These are phyloP conservation scores for Branchellion lobata DNA, from an alignment of 2,888 invertebrate species.

Conservation along the genomic window DNA sequence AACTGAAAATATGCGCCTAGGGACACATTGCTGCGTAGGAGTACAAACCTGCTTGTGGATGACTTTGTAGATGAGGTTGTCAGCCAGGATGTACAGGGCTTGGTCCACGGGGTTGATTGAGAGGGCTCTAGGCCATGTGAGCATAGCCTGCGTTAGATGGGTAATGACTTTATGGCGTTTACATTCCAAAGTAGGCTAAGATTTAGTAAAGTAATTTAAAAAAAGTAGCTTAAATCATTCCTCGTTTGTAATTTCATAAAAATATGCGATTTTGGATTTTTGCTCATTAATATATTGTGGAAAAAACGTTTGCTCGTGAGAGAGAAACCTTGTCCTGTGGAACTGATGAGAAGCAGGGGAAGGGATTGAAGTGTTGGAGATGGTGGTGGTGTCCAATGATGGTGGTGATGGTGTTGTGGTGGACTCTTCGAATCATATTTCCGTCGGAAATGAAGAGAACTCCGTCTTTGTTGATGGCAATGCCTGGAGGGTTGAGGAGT, in stretches of 20 bases:
- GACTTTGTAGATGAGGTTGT: slow-evolving; percentile 80
- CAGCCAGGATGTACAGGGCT: slow-evolving; percentile 87
- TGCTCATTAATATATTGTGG: no score
- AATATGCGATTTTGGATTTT: no score
- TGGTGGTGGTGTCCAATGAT: slow-evolving; percentile 92
- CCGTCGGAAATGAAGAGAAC: slow-evolving; percentile 97
- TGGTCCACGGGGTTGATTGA: slow-evolving; percentile 91
- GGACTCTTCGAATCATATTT: slow-evolving; percentile 89
- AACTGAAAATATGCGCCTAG: no score
- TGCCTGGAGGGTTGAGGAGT: slow-evolving; percentile 66
- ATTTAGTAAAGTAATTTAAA: background rate
- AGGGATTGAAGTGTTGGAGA: slow-evolving; percentile 89
- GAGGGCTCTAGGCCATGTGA: slow-evolving; percentile 96
- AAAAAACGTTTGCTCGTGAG: no score
- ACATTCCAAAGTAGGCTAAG: background rate
- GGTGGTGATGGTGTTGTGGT: slow-evolving; percentile 88
- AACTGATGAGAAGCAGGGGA: slow-evolving; percentile 84
- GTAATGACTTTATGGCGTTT: no score
- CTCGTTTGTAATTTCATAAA: no score
- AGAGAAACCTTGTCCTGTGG: slow-evolving; percentile 75
- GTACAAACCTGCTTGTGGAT: slow-evolving; percentile 80
- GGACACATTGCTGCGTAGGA: no score
- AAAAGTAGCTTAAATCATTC: no score
- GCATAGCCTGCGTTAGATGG: slow-evolving; percentile 70
- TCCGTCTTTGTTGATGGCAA: slow-evolving; percentile 90